A percentile compares a stretch with the other conserved stretches of the same genome.
phyloP scores from a whole-genome alignment of 2,888 invertebrate species.

The Xestia ashworthii region DNA sequence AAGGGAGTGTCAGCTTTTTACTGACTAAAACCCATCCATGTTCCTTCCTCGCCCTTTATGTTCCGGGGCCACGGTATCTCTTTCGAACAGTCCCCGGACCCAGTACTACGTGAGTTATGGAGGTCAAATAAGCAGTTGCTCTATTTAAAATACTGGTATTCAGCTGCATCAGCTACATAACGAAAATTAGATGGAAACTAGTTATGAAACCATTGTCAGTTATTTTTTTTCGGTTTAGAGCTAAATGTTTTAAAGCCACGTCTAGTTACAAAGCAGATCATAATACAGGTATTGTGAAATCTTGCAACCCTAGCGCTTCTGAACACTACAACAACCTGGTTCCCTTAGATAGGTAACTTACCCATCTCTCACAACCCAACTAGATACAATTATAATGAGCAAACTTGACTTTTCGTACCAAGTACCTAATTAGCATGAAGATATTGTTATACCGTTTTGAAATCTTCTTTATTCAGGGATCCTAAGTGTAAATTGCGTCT shows the following conservation, averaged over 20 bases:
- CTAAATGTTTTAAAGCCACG: slow-evolving; percentile 28
- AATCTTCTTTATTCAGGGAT: slow-evolving; percentile 10
- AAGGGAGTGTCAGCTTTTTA: no score
- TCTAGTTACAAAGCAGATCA: slow-evolving; percentile 26
- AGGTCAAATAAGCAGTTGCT: no score
- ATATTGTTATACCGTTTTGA: slow-evolving; percentile 8
- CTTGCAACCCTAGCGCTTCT: slow-evolving; percentile 32
- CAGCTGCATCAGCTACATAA: background rate
- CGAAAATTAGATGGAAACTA: background rate
- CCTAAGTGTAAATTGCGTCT: background rate
- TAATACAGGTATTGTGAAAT: slow-evolving; percentile 28
- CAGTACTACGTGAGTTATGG: no score
- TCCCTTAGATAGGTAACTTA: slow-evolving; percentile 1
- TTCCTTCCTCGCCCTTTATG: no score
- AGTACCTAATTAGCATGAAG: slow-evolving; percentile 29
- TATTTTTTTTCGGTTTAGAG: background rate
- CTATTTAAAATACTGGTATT: no score
- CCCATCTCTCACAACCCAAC: background rate
- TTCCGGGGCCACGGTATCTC: no score
- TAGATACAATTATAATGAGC: slow-evolving; percentile 29
- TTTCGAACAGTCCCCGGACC: no score
- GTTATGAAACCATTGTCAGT: background rate
- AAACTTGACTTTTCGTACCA: slow-evolving; percentile 24
- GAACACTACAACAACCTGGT: slow-evolving; percentile 14
- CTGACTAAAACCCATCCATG: no score